Conservation (phyloP, 1,140 invertebrate genomes). For the Meloidogyne chitwoodi region DNA sequence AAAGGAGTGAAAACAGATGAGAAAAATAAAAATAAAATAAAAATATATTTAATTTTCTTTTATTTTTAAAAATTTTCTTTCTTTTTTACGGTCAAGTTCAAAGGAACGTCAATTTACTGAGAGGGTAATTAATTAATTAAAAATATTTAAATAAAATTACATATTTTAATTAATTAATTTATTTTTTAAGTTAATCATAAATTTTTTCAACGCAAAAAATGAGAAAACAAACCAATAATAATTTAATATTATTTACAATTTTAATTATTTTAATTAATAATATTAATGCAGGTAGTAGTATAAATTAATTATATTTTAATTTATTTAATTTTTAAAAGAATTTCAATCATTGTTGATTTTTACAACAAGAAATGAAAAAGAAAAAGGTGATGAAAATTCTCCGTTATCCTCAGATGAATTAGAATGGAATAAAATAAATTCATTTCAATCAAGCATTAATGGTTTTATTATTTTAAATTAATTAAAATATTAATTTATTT, state of each 20-base stretch:
- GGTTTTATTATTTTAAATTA: neutral
- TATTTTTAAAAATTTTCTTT: no score
- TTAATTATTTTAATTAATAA: neutral
- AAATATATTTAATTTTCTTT: neutral
- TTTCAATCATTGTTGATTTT: neutral
- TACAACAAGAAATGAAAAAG: neutral
- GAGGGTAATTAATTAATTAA: no score
- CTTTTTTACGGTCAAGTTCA: no score
- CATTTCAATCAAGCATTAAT: neutral
- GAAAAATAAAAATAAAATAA: neutral
- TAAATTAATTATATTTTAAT: neutral
- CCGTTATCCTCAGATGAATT: neutral
- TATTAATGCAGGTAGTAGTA: neutral
- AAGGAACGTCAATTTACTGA: no score
- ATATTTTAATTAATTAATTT: no score
- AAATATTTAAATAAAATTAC: no score
- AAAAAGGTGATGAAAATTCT: neutral
- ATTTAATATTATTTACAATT: neutral
- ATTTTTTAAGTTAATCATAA: neutral
- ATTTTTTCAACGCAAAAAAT: neutral
- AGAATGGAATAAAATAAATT: neutral
- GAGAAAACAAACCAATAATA: neutral
- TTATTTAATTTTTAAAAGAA: neutral
- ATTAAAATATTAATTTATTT: no score
- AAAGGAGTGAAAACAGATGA: neutral